Percentiles rank a stretch among this genome's conserved stretches.
Evolutionary conservation across 2,797 vertebrate genomes (phyloP).

Genomic region (Smutsia gigantea): DNA sequence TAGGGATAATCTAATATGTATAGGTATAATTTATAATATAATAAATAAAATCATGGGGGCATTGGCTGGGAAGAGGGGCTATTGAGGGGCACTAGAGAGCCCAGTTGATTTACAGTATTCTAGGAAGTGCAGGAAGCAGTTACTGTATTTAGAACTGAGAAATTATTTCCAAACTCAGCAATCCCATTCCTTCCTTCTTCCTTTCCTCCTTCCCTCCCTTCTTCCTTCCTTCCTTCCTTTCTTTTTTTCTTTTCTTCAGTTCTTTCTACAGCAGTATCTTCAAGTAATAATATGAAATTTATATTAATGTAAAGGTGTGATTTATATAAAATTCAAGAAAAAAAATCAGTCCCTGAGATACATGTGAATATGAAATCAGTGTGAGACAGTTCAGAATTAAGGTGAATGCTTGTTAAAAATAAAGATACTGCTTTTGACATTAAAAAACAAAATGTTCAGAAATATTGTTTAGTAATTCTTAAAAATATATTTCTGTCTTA

Average conservation of each 20-base stretch:
- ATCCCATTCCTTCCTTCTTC: background rate
- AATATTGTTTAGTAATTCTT: background rate
- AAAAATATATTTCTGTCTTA: background rate
- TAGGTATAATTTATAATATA: background rate
- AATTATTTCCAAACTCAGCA: background rate
- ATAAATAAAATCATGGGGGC: background rate
- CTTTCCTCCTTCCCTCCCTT: no score
- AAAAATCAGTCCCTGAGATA: background rate
- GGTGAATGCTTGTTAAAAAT: background rate
- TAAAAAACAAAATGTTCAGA: background rate
- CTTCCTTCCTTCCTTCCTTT: no score
- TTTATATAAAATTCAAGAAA: background rate
- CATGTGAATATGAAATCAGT: background rate
- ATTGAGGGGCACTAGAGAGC: rapidly evolving
- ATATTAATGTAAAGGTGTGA: background rate
- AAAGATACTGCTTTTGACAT: background rate
- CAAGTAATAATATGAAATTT: background rate
- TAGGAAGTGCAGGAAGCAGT: background rate
- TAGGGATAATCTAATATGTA: background rate
- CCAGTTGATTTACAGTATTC: background rate
- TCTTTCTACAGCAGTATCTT: background rate
- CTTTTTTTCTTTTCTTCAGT: background rate
- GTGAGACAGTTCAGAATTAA: background rate
- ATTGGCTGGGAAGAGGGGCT: background rate
- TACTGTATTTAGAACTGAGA: background rate